Conservation (phyloP, 1,140 invertebrate species). For the Akabosia matsudoensis region DNA sequence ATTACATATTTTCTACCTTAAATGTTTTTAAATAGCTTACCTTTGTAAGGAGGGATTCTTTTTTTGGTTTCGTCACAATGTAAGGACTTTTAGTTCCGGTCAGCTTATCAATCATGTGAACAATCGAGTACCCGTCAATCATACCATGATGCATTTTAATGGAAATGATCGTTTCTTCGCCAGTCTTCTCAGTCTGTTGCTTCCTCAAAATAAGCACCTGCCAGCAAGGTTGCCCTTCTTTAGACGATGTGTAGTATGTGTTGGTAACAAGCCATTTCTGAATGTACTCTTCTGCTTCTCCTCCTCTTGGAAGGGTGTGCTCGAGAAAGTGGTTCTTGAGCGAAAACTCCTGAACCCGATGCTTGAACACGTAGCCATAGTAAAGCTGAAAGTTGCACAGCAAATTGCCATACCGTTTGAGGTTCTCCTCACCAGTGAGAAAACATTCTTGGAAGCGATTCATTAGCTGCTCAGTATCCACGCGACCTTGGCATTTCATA, state of each 20-base stretch:
- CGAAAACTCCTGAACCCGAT: constrained; percentile 5
- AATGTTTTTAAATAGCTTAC: constrained; percentile 3
- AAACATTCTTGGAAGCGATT: constrained; percentile 26
- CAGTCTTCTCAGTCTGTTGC: neutral
- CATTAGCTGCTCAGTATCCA: neutral
- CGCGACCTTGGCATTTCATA: neutral
- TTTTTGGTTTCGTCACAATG: constrained; percentile 13
- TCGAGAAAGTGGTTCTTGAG: constrained; percentile 23
- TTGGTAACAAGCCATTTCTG: constrained; percentile 27
- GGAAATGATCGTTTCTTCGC: constrained; percentile 17
- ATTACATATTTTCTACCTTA: neutral
- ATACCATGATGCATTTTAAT: constrained; percentile 23
- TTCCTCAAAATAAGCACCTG: constrained; percentile 19
- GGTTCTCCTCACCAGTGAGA: neutral
- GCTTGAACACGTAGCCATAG: constrained; percentile 28
- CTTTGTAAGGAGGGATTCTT: neutral
- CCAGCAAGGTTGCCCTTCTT: constrained; percentile 18
- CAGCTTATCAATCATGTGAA: constrained; percentile 29
- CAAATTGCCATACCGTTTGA: constrained; percentile 13
- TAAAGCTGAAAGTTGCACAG: constrained; percentile 28
- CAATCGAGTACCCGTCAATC: constrained; percentile 25
- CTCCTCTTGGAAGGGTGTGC: constrained; percentile 4
- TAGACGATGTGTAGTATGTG: neutral
- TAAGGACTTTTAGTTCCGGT: constrained; percentile 19
- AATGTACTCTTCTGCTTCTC: constrained; percentile 19